Evolutionary conservation across 2,888 invertebrate genomes (phyloP).

Genomic region (Ypsolopha scabrella): DNA sequence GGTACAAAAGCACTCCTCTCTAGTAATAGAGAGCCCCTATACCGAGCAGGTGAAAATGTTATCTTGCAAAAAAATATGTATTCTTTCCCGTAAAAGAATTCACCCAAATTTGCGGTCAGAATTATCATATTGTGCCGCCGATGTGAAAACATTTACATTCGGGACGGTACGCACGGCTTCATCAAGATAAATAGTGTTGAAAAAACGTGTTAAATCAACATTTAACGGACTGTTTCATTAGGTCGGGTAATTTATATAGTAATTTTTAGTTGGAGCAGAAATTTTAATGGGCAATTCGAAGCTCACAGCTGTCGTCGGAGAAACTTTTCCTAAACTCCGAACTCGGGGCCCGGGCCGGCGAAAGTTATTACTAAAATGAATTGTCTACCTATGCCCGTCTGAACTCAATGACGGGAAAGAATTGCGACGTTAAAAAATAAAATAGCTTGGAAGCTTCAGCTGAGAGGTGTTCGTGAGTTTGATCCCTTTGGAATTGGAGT

Average conservation of each 20-base stretch:
- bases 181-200: too few relatives aligned
- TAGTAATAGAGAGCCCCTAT: too few relatives aligned
- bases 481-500: too few relatives aligned
- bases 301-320: constrained; percentile 28
- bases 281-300: constrained; percentile 30
- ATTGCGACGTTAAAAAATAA: not conserved
- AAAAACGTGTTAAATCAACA: not conserved
- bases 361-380: constrained; percentile 29
- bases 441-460: too few relatives aligned
- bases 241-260: constrained; percentile 9
- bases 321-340: constrained; percentile 18
- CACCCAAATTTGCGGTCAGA: too few relatives aligned
- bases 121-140: too few relatives aligned
- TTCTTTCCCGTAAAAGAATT: too few relatives aligned
- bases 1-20: not conserved
- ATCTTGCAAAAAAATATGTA: not conserved
- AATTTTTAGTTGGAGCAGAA: constrained; percentile 16
- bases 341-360: constrained; percentile 19
- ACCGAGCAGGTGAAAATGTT: not conserved
- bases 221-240: constrained; percentile 1
- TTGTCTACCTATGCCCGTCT: constrained; percentile 23
- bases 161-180: too few relatives aligned
- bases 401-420: not conserved
- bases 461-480: too few relatives aligned
- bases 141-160: too few relatives aligned